Evolutionary conservation across 2,797 vertebrate species (phyloP).

Genomic region (Steatocranus sp.): DNA sequence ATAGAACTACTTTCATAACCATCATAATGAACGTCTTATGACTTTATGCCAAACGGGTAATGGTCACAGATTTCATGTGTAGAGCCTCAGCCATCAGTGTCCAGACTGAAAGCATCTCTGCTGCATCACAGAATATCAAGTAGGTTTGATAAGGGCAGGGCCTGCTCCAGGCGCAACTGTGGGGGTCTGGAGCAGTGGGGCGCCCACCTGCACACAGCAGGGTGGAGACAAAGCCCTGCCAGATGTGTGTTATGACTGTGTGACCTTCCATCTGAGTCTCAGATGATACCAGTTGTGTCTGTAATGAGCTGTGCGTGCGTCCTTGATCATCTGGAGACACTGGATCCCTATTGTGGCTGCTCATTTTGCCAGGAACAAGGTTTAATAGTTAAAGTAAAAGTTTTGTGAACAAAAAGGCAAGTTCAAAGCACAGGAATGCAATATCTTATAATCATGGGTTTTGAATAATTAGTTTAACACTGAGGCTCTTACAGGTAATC

Average conservation of each 20-base stretch:
- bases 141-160: background rate
- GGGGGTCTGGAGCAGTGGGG: background rate
- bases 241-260: background rate
- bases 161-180: background rate
- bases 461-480: background rate
- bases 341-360: background rate
- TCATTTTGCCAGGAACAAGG: background rate
- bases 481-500: background rate
- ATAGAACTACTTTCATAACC: background rate
- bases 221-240: background rate
- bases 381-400: background rate
- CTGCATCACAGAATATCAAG: background rate
- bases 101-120: background rate
- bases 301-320: constrained; percentile 4
- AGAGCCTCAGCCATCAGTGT: background rate
- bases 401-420: background rate
- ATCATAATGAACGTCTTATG: background rate
- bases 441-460: constrained; percentile 2
- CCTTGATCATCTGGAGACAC: background rate
- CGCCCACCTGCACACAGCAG: background rate
- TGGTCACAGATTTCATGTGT: too few relatives aligned
- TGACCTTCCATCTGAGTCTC: constrained; percentile 9
- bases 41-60: background rate
- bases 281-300: background rate
- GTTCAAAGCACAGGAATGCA: background rate